Percentiles rank a stretch among this genome's conserved stretches.
These are phyloP conservation scores for Brenthis daphne DNA, from an alignment of 2,888 invertebrate species.

Conservation along the genomic window DNA sequence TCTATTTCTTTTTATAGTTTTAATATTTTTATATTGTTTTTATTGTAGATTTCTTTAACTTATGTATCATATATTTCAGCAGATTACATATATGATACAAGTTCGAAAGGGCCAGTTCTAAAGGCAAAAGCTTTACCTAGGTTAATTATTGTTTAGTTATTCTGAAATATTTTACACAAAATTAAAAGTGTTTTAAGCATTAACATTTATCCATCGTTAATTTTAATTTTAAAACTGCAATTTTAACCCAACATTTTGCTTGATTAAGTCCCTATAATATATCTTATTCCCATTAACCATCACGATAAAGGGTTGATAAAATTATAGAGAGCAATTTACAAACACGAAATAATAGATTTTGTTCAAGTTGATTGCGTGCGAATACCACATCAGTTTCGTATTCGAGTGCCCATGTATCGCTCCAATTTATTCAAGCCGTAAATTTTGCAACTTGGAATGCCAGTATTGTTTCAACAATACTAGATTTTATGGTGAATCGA, in stretches of 20 bases:
- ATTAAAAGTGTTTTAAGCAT: too few species aligned
- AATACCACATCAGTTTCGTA: slow-evolving; percentile 39
- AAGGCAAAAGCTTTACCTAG: too few species aligned
- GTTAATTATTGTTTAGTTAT: too few species aligned
- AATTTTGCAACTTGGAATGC: slow-evolving; percentile 39
- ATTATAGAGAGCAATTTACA: slow-evolving; percentile 34
- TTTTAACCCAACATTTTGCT: not conserved
- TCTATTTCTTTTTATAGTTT: not conserved
- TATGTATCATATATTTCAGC: too few species aligned
- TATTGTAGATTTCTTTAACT: too few species aligned
- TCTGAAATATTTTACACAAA: too few species aligned
- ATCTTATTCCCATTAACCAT: not conserved
- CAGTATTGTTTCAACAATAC: slow-evolving; percentile 32
- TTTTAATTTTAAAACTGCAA: not conserved
- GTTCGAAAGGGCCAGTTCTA: too few species aligned
- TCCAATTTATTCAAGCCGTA: slow-evolving; percentile 37
- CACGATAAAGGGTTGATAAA: slow-evolving; percentile 23
- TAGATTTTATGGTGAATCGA: slow-evolving; percentile 12
- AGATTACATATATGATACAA: too few species aligned
- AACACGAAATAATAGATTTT: slow-evolving; percentile 35
- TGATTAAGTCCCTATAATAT: not conserved
- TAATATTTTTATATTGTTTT: too few species aligned
- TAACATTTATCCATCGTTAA: too few species aligned
- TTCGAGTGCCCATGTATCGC: slow-evolving; percentile 38
- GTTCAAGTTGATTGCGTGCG: slow-evolving; percentile 42